Base-by-base conservation (phyloP, 2,113 vertebrate species). In the Lanius collurio region DNA sequence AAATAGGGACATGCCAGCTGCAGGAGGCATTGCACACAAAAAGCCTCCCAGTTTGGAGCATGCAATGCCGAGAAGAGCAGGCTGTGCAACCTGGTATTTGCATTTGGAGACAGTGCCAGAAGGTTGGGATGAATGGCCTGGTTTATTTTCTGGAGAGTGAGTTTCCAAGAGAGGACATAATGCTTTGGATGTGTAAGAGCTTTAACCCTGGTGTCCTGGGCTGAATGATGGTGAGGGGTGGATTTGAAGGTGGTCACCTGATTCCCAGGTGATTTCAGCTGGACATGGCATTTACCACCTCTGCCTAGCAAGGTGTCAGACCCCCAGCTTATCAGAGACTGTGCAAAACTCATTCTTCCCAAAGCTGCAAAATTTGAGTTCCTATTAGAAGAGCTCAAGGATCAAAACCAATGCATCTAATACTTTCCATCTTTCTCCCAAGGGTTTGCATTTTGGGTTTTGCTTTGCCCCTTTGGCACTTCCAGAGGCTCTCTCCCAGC, bases 71-170 rank as follows among this genome's bases (percentile, higher is more conserved):
- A 67, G 91, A 69, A 73, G 82, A 64, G 90, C 89, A 88, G 86
- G 26, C 90, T 92, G 87, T 46, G 55, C 82, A 89, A 82, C 88
- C 90, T 82, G 92, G 57, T 77, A 68, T 94, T 87, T 93, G 50
- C 60, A 39, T 49, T 93, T 10, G 1, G 59, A 52, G 82, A 13
- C 1, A 2, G 31, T 60, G 83, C 68, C 83, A 93, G 73, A 84
- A 53, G 67, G 57, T 21, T 87, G 86, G 81, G 53, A 41, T 90
- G 87, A 89, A 92, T 47, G 91, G 84, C 62, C 76, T 64, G 68
- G 63, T 88, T 90, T 93, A 62, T 95, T 74, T 94, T 80, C 90
- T 93, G 67, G 78, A 93, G 55, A 94, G 79, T 27, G 42, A 47
- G 63, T 65, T 90, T 88, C 87, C 93, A 74, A 86, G 88, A 83